Conservation (phyloP, 2,797 vertebrate genomes). For the Malacoraja senta region DNA sequence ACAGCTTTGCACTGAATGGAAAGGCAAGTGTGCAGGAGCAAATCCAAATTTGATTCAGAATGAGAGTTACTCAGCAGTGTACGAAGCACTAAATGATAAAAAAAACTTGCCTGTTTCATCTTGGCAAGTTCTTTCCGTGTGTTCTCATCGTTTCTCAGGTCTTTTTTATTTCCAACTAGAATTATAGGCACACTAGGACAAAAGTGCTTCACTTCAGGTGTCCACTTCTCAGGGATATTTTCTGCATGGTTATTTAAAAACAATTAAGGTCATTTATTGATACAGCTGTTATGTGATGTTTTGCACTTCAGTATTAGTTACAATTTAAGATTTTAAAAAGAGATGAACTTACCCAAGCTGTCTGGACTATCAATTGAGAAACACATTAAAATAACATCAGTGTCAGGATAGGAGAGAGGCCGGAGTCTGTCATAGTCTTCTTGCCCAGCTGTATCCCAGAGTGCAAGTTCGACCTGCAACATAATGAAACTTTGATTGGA, state of each 20-base stretch:
- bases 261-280: too few relatives aligned
- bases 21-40: not conserved
- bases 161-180: conserved; percentile 96
- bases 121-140: conserved; percentile 85
- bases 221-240: conserved; percentile 98
- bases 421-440: conserved; percentile 91
- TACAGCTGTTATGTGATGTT: too few relatives aligned
- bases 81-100: not conserved
- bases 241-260: conserved; percentile 57
- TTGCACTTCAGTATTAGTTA: too few relatives aligned
- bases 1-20: not conserved
- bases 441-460: conserved; percentile 95
- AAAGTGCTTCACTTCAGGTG: conserved; percentile 94
- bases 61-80: not conserved
- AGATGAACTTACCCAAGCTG: conserved; percentile 74
- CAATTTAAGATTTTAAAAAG: too few relatives aligned
- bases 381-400: conserved; percentile 96
- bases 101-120: conserved; percentile 98
- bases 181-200: conserved; percentile 96
- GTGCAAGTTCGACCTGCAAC: conserved; percentile 84
- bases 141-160: conserved; percentile 86
- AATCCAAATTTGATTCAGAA: not conserved
- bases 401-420: conserved; percentile 92
- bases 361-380: conserved; percentile 95
- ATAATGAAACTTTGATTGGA: not conserved